phyloP scores from a whole-genome alignment of 2,113 vertebrate genomes.

The Crotalus tigris region DNA sequence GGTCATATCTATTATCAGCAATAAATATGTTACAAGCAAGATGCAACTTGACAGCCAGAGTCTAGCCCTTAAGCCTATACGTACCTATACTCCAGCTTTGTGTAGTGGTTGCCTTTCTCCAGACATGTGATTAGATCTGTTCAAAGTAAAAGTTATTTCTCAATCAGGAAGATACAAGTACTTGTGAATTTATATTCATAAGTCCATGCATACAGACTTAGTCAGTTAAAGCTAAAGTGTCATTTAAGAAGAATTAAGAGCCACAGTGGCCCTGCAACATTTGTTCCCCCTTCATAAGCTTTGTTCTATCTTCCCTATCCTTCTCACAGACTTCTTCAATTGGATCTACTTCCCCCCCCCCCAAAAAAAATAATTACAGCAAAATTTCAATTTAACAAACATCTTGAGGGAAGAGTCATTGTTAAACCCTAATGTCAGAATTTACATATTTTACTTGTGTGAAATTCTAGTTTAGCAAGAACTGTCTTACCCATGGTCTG shows the following conservation, averaged over 20 bases:
- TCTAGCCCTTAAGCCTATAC: constrained; percentile 11
- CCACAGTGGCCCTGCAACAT: background rate
- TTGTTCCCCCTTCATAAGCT: constrained; percentile 1
- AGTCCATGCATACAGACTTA: background rate
- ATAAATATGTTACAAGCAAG: background rate
- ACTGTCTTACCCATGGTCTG: background rate
- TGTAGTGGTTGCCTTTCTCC: constrained; percentile 76
- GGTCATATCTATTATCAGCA: constrained; percentile 3
- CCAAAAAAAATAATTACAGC: background rate
- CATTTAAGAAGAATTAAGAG: constrained; percentile 3
- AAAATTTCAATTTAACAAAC: background rate
- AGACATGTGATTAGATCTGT: constrained; percentile 85
- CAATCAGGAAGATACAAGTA: constrained; percentile 8
- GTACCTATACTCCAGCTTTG: constrained; percentile 79
- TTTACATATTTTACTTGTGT: background rate
- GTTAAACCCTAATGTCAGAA: background rate
- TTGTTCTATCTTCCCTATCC: background rate
- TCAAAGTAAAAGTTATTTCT: constrained; percentile 52
- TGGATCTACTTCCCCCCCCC: background rate
- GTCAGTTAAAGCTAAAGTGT: constrained; percentile 33
- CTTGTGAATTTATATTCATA: background rate
- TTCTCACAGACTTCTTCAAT: background rate
- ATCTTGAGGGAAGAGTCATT: background rate
- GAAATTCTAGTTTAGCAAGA: background rate
- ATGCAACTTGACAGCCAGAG: constrained; percentile 12